Evolutionary conservation across 2,797 vertebrate genomes (phyloP), one percentile per base, ranked within the genome.

Genomic region (Monodelphis domestica): DNA sequence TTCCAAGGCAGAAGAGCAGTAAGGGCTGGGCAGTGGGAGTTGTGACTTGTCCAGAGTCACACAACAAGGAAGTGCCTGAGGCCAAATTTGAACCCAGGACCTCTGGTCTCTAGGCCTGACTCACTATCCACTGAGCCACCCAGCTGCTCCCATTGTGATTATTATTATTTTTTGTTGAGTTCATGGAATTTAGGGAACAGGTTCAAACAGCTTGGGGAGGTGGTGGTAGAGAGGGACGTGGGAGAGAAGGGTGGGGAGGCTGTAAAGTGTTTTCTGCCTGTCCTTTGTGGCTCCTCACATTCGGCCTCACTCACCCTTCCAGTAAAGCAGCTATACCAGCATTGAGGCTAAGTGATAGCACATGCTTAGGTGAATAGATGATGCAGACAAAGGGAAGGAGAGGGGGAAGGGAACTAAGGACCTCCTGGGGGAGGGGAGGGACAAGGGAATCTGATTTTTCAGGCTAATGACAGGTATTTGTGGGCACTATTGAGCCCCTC

Each of bases 201-300:
- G 54, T n/a, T 89, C 33, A 54, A 88, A 90, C 14, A 12, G 29
- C 1, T 0, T 0, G 50, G 78, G 55, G 59, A 52, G 56, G 54
- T 51, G 33, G 56, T 59, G 63, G 4, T 2, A 1, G 50, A 15
- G 54, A 87, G n/a, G 90, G 33, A 54, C 4, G 2, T 57, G 93
- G 38, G 52, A 11, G 59, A 88, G 53, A 89, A 12, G 7, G 15
- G 51, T 52, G 87, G 54, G n/a, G 56, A 38, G 53, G 87, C 55
- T 84, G 88, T 89, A 30, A n/a, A 26, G 30, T 93, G 91, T 56
- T 89, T 70, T 52, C 53, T 84, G 53, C 12, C 1, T 90, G 38
- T 53, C 50, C 87, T 94, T 26, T 91, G 52, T 78, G 84, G 54
- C 88, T 90, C 91, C 53, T 95, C 54, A n/a, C 54, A 84, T 89